Evolutionary conservation across 2,888 invertebrate species (phyloP), one percentile per base, ranked within the genome.

Genomic region (Formica aserva): DNA sequence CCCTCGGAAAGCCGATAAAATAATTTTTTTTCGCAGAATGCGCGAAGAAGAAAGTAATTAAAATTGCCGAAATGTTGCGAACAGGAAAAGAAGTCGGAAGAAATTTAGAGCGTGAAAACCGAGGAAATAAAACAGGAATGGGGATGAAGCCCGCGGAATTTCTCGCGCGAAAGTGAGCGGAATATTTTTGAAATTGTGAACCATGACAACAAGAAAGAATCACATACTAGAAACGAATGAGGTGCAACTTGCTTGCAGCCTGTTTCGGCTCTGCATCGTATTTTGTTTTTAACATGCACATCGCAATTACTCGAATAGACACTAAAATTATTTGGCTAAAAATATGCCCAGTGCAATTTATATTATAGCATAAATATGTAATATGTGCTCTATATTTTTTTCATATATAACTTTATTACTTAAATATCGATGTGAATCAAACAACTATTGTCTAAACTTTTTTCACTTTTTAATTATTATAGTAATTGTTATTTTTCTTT

Each of bases 171-270:
- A 63, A 77, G 65, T 78, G 74, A 22, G 71, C 77, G 77, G 60
- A 80, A 71, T 71, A 26, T 87, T 85, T 76, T 78, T 82, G 81
- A 63, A 85, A 86, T 88, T 82, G 88, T 80, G 71, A 75, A 57
- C 76, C 83, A 72, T 83, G 86, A 86, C 86, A 82, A 85, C 86
- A 77, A 81, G 80, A 66, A 82, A 86, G 84, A 82, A 86, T 84
- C 82, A 85, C 78, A 9, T 22, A 65, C 41, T 72, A 60, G 38
- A 65, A 88, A 88, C 75, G 82, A 67, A 81, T 60, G 83, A 78
- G 74, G n/a, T 62, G 83, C 77, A 32, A 71, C 41, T 45, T 67
- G 22, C 26, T 52, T 60, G 41, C 71, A 18, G 57, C 5, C 32
- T 45, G 41, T 69, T 77, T 69, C n/a, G 41, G 22, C 22, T 22